Evolutionary conservation across 1,140 invertebrate species (phyloP).

Genomic region (Argopecten irradians): DNA sequence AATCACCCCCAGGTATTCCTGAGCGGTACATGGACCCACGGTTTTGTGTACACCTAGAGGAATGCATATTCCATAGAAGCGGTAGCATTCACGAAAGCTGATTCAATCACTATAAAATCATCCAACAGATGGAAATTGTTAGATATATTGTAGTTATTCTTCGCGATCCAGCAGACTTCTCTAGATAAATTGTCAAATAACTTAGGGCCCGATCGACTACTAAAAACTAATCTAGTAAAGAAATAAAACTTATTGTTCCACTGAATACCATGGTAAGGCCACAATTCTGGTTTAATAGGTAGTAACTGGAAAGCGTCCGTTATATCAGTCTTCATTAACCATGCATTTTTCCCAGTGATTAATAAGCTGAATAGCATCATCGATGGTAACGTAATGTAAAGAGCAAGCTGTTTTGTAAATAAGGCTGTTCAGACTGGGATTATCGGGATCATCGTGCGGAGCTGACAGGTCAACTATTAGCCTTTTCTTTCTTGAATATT

Average conservation of each 20-base stretch:
- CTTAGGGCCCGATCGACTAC: slow-evolving; percentile 32
- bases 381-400: too few species aligned
- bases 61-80: neutral
- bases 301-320: slow-evolving; percentile 26
- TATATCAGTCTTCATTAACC: too few species aligned
- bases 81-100: neutral
- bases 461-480: too few species aligned
- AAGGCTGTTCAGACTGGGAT: slow-evolving; percentile 40
- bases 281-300: neutral
- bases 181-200: slow-evolving; percentile 29
- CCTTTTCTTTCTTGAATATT: too few species aligned
- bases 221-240: slow-evolving; percentile 28
- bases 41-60: slow-evolving; percentile 31
- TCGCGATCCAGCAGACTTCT: slow-evolving; percentile 26
- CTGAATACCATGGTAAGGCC: slow-evolving; percentile 25
- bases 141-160: neutral
- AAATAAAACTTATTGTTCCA: slow-evolving; percentile 24
- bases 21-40: slow-evolving; percentile 25
- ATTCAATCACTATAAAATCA: neutral
- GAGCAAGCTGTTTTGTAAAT: slow-evolving; percentile 40
- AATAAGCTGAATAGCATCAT: too few species aligned
- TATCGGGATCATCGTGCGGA: too few species aligned
- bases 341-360: too few species aligned
- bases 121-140: neutral
- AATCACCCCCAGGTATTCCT: slow-evolving; percentile 40